These are phyloP conservation scores for Allophyes oxyacanthae DNA, from an alignment of 2,888 invertebrate species.

Conservation along the genomic window DNA sequence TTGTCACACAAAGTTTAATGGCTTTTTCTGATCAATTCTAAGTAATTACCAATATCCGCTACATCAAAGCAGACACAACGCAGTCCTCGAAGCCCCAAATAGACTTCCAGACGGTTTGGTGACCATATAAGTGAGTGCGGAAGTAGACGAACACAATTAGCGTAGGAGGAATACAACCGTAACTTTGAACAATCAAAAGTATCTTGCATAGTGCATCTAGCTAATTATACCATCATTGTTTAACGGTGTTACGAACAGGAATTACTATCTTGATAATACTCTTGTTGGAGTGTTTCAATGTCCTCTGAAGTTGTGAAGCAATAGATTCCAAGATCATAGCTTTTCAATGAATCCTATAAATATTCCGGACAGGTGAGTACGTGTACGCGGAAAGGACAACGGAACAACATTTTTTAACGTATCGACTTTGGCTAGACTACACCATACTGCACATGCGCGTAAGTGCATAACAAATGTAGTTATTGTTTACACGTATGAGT, in stretches of 20 bases:
- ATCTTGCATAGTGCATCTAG: no score
- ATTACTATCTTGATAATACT: conserved; percentile 27
- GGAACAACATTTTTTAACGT: conserved; percentile 13
- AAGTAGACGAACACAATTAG: conserved; percentile 45
- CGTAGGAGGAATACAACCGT: conserved; percentile 41
- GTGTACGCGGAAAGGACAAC: conserved; percentile 2
- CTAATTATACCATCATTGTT: conserved; percentile 13
- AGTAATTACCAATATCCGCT: conserved; percentile 23
- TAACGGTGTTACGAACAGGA: conserved; percentile 2
- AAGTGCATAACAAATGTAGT: conserved; percentile 17
- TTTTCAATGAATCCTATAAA: conserved; percentile 22
- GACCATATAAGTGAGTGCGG: conserved; percentile 49
- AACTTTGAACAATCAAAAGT: conserved; percentile 21
- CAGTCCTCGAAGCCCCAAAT: conserved; percentile 31
- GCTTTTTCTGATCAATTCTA: conserved; percentile 11
- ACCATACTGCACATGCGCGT: conserved; percentile 43
- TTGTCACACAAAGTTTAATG: background rate
- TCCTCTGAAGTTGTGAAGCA: conserved; percentile 40
- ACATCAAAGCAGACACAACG: conserved; percentile 15
- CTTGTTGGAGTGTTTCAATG: conserved; percentile 29
- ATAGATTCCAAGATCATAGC: conserved; percentile 32
- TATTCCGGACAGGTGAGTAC: conserved; percentile 33
- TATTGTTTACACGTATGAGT: conserved; percentile 3
- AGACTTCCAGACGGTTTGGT: conserved; percentile 41
- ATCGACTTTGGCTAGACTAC: conserved; percentile 28